Conservation (phyloP, 64 coral and sea anemone genomes). For the Porites australiensis region DNA sequence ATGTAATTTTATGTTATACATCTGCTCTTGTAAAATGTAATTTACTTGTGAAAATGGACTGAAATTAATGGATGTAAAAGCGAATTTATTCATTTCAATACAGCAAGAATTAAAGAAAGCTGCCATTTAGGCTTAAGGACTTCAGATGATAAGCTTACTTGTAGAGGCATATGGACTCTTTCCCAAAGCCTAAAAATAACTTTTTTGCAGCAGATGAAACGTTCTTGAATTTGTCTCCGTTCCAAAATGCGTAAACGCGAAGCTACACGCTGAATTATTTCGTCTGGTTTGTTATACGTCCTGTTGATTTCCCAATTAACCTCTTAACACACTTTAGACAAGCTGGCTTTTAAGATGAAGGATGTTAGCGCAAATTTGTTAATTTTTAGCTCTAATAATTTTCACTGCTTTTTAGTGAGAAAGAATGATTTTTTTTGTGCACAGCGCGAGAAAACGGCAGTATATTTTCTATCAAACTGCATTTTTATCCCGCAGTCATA, state of each 20-base stretch:
- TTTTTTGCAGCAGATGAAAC: not conserved
- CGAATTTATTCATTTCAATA: slow-evolving; percentile 29
- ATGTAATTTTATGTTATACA: not conserved
- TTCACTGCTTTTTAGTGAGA: not conserved
- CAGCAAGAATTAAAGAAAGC: slow-evolving; percentile 30
- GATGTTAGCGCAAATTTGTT: slow-evolving; percentile 5
- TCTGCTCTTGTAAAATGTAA: slow-evolving; percentile 39
- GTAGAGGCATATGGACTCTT: not conserved
- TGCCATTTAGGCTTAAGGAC: slow-evolving; percentile 3
- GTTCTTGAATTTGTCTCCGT: not conserved
- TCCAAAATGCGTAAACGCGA: not conserved
- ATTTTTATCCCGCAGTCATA: not conserved
- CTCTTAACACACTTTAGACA: slow-evolving; percentile 37
- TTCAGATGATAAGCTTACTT: not conserved
- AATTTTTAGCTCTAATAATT: not conserved
- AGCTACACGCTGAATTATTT: not conserved
- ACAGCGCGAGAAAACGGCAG: not conserved
- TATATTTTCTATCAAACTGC: not conserved
- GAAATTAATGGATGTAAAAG: slow-evolving; percentile 30
- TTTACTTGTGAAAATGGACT: slow-evolving; percentile 18
- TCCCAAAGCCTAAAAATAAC: slow-evolving; percentile 22
- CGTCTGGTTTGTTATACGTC: slow-evolving; percentile 30
- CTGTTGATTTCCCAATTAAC: slow-evolving; percentile 44
- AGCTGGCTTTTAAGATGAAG: not conserved
- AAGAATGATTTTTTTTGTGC: not conserved